These are phyloP conservation scores for Seladonia tumulorum DNA, from an alignment of 2,888 invertebrate genomes.

Conservation along the genomic window DNA sequence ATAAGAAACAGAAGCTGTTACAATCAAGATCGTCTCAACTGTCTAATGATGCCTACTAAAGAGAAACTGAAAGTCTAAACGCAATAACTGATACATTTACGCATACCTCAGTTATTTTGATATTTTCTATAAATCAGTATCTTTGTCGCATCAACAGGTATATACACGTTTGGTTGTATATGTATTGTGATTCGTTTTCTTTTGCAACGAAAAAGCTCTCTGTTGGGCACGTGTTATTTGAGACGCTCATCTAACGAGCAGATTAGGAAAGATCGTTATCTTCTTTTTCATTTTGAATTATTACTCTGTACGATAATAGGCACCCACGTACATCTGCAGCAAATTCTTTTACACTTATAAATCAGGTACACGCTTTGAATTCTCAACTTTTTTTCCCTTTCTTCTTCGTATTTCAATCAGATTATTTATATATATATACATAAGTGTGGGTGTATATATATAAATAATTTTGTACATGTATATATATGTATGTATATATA, in stretches of 20 bases:
- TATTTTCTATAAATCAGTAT: conserved; percentile 29
- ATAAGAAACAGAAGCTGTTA: conserved; percentile 28
- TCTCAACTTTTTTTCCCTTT: conserved; percentile 40
- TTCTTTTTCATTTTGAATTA: conserved; percentile 35
- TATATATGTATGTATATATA: conserved; percentile 30
- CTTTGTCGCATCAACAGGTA: conserved; percentile 30
- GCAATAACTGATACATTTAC: conserved; percentile 41
- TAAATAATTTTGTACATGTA: neutral
- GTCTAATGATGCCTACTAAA: conserved; percentile 25
- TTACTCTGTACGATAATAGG: conserved; percentile 68
- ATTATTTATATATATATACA: conserved; percentile 41
- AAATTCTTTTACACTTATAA: conserved; percentile 76
- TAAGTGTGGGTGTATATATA: conserved; percentile 20
- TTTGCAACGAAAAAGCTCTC: conserved; percentile 31
- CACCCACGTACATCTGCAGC: conserved; percentile 72
- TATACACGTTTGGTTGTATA: conserved; percentile 28
- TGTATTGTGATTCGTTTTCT: neutral
- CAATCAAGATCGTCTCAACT: conserved; percentile 22
- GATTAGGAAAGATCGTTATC: conserved; percentile 51
- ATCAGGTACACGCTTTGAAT: conserved; percentile 80
- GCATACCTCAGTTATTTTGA: conserved; percentile 25
- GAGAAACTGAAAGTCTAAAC: conserved; percentile 30
- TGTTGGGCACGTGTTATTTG: conserved; percentile 42
- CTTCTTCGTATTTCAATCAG: conserved; percentile 51
- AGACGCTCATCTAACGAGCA: conserved; percentile 51